A percentile compares a stretch with the other conserved stretches of the same genome.
Evolutionary conservation across 1,140 invertebrate species (phyloP).

Genomic region (Drosophila murphyi): DNA sequence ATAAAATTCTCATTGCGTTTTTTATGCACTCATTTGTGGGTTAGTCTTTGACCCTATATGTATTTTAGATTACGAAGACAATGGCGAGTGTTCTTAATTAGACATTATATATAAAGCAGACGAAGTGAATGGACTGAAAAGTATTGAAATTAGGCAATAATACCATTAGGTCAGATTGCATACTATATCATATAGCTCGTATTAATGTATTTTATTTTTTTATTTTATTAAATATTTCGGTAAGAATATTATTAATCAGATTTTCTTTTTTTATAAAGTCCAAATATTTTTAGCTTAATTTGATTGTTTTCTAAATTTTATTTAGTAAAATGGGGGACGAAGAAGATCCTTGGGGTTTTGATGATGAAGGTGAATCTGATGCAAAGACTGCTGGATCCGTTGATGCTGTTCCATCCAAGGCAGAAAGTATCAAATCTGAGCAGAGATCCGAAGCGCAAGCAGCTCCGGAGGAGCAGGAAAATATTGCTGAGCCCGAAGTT

Average conservation of each 20-base stretch:
- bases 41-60: background rate
- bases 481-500: conserved; percentile 68
- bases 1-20: background rate
- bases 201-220: too few species aligned
- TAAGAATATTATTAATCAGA: too few species aligned
- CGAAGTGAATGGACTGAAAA: background rate
- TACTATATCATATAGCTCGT: too few species aligned
- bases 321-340: conserved; percentile 79
- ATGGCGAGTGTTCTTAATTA: background rate
- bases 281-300: background rate
- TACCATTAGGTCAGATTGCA: background rate
- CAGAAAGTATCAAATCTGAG: conserved; percentile 72
- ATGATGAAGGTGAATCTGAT: conserved; percentile 61
- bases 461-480: conserved; percentile 63
- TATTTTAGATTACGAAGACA: conserved; percentile 10
- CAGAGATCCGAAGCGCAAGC: conserved; percentile 71
- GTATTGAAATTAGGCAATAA: conserved; percentile 1
- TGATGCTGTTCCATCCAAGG: conserved; percentile 52
- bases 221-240: too few species aligned
- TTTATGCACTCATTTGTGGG: background rate
- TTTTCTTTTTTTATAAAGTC: too few species aligned
- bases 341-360: conserved; percentile 84
- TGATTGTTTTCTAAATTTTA: background rate
- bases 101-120: background rate
- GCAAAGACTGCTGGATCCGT: conserved; percentile 41